Base-by-base conservation (phyloP, 2,113 vertebrate species). In the Mustela lutreola region DNA sequence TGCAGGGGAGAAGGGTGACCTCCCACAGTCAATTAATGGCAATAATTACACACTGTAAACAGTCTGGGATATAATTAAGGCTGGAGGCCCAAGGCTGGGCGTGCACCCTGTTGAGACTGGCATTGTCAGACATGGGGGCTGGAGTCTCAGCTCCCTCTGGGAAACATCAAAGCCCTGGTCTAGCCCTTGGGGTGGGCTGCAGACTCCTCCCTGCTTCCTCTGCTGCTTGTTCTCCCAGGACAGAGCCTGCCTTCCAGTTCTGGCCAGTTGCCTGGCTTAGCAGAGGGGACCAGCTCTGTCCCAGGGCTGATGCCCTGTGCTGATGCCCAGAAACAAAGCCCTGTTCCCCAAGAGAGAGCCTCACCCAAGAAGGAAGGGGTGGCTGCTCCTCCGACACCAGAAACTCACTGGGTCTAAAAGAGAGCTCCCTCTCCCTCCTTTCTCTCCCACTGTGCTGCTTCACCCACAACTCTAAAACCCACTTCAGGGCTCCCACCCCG, bases 1-100 rank as follows among this genome's bases (percentile, higher is more conserved):
- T 98, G 92, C 89, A 87, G 98, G 98, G 95, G 58, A 96, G 97
- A 93, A 97, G 95, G 95, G 95, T 95, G 98, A 97, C 97, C 97
- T 97, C 97, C 97, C 97, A 97, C 97, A 70, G 97, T 93, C 98
- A 98, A 98, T 98, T 98, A 98, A 96, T 94, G 98, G 98, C 88
- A 95, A 97, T 98, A 98, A 98, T 98, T 98, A 97, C 98, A 97
- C 97, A 82, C 98, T 97, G 97, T 98, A 98, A 98, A 98, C 98
- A 98, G 97, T 94, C 98, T 97, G 92, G 93, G 94, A 90, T 97
- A 94, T 97, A 98, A 98, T 98, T 98, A 98, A 98, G 97, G 94
- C 97, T 94, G 60, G 78, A 98, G 94, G 98, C 98, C 98, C 94
- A 92, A 96, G 98, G 97, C 98, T 93, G 97, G 95, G 76, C 36